Percentiles rank a stretch among this genome's conserved stretches.
These are phyloP conservation scores for Wiebesia pumilae DNA, from an alignment of 1,140 invertebrate species.

Conservation along the genomic window DNA sequence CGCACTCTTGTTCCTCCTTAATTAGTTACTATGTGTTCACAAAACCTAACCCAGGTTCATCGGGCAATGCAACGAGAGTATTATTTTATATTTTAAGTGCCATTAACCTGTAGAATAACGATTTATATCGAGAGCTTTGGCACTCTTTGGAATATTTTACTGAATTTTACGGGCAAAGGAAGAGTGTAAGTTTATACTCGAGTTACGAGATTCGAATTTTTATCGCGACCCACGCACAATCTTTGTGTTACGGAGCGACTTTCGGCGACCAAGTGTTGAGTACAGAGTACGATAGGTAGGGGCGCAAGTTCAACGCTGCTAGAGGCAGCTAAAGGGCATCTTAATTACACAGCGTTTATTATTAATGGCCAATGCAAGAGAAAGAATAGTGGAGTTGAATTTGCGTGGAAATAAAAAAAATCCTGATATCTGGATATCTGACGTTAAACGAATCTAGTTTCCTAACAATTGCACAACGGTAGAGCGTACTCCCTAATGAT, in stretches of 20 bases:
- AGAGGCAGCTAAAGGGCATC: too few species aligned
- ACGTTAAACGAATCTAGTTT: neutral
- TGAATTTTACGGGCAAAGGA: too few species aligned
- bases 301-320: neutral
- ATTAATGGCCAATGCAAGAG: neutral
- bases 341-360: too few species aligned
- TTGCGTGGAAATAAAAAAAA: neutral
- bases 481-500: neutral
- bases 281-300: neutral
- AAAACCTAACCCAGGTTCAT: too few species aligned
- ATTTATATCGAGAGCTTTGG: too few species aligned
- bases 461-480: neutral
- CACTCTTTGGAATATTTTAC: too few species aligned
- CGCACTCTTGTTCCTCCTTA: too few species aligned
- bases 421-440: too few species aligned
- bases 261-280: conserved; percentile 37
- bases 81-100: too few species aligned
- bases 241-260: neutral
- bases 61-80: too few species aligned
- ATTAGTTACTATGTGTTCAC: too few species aligned
- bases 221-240: neutral
- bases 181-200: neutral
- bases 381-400: neutral
- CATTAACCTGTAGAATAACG: too few species aligned
- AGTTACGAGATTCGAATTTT: neutral